Evolutionary conservation across 2,888 invertebrate genomes (phyloP).

Genomic region (Brenthis daphne): DNA sequence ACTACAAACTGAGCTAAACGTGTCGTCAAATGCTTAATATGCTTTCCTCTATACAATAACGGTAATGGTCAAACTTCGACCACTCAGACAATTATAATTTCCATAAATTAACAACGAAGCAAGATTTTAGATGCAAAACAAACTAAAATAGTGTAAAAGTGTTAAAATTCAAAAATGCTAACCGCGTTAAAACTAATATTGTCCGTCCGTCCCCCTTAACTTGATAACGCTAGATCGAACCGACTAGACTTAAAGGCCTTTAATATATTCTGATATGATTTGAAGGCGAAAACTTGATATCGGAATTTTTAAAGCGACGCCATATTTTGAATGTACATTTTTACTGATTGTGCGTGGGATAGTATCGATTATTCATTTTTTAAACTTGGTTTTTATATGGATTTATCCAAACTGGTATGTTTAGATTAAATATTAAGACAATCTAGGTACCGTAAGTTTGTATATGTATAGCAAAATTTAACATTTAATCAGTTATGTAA

Average conservation of each 20-base stretch:
- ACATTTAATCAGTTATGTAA: too few relatives aligned
- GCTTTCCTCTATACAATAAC: too few relatives aligned
- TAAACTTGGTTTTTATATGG: background rate
- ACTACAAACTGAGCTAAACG: too few relatives aligned
- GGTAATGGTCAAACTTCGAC: too few relatives aligned
- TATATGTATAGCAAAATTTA: too few relatives aligned
- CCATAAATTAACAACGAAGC: too few relatives aligned
- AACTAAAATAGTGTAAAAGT: too few relatives aligned
- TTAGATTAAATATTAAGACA: too few relatives aligned
- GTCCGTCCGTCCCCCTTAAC: constrained; percentile 35
- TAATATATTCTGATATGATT: constrained; percentile 35
- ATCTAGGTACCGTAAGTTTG: too few relatives aligned
- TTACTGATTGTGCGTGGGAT: background rate
- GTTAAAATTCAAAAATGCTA: constrained; percentile 33
- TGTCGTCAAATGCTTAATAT: too few relatives aligned
- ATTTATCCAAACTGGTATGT: background rate
- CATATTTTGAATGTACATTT: constrained; percentile 9
- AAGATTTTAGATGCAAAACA: too few relatives aligned
- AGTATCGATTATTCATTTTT: background rate
- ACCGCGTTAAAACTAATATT: constrained; percentile 33
- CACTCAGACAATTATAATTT: too few relatives aligned
- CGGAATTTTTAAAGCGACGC: constrained; percentile 10
- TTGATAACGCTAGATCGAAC: constrained; percentile 37
- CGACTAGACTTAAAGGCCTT: constrained; percentile 37
- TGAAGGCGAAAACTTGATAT: constrained; percentile 20